phyloP scores from a whole-genome alignment of 2,888 invertebrate genomes.

The Rhaphigaster nebulosa region DNA sequence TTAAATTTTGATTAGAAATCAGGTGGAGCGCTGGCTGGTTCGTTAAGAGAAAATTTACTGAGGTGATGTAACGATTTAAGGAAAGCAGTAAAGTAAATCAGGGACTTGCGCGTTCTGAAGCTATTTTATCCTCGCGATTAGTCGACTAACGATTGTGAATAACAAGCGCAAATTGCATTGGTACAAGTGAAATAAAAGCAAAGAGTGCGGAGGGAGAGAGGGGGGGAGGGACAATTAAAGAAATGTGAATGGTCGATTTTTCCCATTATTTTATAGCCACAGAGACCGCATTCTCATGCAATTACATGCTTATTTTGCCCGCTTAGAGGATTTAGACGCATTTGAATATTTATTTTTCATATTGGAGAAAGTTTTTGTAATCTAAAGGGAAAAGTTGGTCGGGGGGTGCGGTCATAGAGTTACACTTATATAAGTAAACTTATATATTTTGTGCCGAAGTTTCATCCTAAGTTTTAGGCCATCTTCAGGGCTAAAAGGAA shows the following conservation, averaged over 20 bases:
- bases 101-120: background rate
- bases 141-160: background rate
- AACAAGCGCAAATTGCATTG: background rate
- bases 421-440: no score
- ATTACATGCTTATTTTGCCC: background rate
- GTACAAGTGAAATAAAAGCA: no score
- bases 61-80: background rate
- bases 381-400: no score
- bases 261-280: background rate
- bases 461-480: no score
- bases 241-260: background rate
- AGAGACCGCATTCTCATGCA: background rate
- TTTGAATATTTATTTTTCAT: no score
- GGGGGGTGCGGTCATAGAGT: no score
- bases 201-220: background rate
- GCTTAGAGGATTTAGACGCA: no score
- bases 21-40: background rate
- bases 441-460: no score
- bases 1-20: background rate
- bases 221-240: no score
- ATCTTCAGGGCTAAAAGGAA: no score
- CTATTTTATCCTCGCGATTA: background rate
- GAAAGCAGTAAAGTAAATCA: background rate
- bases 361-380: no score
- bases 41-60: background rate